Percentiles rank a stretch among this genome's conserved stretches.
These are phyloP conservation scores for Drosophila percnosoma DNA, from an alignment of 2,888 invertebrate species.

Conservation along the genomic window DNA sequence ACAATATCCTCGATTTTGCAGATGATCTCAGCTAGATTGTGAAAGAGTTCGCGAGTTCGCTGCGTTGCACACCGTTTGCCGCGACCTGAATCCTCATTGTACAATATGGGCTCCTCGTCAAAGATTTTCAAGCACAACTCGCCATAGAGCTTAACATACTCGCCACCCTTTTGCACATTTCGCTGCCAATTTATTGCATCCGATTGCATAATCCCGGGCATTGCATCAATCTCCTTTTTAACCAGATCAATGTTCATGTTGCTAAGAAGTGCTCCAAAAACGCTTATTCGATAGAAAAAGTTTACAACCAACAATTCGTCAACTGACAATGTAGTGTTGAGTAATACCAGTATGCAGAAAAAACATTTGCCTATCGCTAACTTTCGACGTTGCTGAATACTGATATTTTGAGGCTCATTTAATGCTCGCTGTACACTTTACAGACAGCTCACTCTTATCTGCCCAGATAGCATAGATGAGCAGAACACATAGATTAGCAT, in stretches of 20 bases:
- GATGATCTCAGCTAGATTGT: not conserved
- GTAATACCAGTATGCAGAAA: not conserved
- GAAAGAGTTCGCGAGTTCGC: not conserved
- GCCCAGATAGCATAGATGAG: not conserved
- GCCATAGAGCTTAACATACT: constrained; percentile 13
- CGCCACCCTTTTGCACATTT: constrained; percentile 24
- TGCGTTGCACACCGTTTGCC: not conserved
- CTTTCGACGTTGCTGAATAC: constrained; percentile 1
- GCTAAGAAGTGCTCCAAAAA: not conserved
- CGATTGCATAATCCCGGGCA: constrained; percentile 19
- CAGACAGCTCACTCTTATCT: not conserved
- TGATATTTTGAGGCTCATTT: not conserved
- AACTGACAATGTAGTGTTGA: constrained; percentile 2
- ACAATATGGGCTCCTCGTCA: not conserved
- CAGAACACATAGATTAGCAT: not conserved
- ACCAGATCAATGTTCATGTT: constrained; percentile 16
- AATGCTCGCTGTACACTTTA: not conserved
- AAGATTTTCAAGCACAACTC: constrained; percentile 6
- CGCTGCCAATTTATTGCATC: constrained; percentile 40
- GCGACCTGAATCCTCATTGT: not conserved
- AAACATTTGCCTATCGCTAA: not conserved
- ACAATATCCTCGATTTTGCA: constrained; percentile 2
- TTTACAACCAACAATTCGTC: not conserved
- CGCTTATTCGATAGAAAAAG: not conserved
- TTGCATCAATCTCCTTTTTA: constrained; percentile 1